Evolutionary conservation across 2,113 vertebrate species (phyloP), one percentile per base, ranked within the genome.

Genomic region (Isichthys henryi): DNA sequence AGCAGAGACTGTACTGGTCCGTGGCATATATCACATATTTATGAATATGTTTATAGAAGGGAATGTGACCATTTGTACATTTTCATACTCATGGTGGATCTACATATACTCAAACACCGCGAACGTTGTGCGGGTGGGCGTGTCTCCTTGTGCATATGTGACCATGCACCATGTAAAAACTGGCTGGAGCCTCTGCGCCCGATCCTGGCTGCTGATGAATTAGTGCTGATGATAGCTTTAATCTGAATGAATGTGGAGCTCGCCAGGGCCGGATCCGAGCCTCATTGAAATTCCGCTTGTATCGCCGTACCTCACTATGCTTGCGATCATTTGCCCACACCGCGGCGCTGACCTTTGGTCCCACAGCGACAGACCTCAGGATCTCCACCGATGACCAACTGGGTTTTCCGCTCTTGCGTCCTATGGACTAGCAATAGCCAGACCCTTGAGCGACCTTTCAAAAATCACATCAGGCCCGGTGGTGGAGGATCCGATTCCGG

Each of bases 191-290:
- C 17, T 39, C 43, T 21, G 56, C 5, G 91, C 91, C 91, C 93
- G 89, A 90, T 84, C 13, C 45, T 91, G 84, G 91, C 91, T 92
- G 83, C 91, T 92, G 91, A 92, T 92, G 94, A 93, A 94, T 94
- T 92, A 92, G 93, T 93, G 94, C 92, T 95, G 94, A 94, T 95
- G 94, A 95, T 93, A 92, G 93, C 91, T 93, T 93, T 95, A 94
- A 95, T 94, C 92, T 93, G 93, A 94, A 91, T 87, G 93, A 95
- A 93, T 92, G 91, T 91, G 77, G 92, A 92, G 92, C 92, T 92
- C 94, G 93, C 92, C 92, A 93, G 91, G 93, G 94, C 94, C 94
- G 93, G 93, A 94, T 94, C 93, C 91, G 92, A 90, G 92, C 93
- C 93, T 94, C 93, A 95, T 92, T 94, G 91, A 87, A 92, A 91